Base-by-base conservation (phyloP, 2,888 invertebrate species). In the Pantelozetes paolii region DNA sequence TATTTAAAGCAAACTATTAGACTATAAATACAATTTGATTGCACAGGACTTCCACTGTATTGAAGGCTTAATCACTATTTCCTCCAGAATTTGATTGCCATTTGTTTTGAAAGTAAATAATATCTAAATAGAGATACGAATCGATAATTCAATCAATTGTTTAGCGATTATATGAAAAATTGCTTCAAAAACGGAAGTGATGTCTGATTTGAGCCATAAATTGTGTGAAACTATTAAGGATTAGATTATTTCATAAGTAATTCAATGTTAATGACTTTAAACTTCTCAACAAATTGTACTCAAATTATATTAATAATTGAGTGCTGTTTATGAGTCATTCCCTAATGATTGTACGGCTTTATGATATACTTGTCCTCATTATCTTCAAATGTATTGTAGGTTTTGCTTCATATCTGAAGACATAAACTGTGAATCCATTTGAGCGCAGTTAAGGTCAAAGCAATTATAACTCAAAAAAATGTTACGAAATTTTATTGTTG, bases 371-470 rank as follows among this genome's bases (percentile, higher is more conserved):
- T 54, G 54, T 54, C 54, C 54, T 26, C 54, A 26, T 54, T 62
- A 62, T 32, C 18, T 8, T 32, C 15, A 62, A 15, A 6, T 62
- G 32, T 32, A 15, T 2, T 32, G 28, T 9, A 1, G 15, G 15
- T 62, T 62, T 62, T n/a, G 18, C 32, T 62, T 11, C 20, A 57
- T 23, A 57, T 57, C 9, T 28, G 18, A 57, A 57, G 20, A 48
- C 48, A n/a, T 48, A 28, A 28, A 1, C 9, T 15, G 13, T 18
- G 32, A 30, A 62, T 32, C 26, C 59, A 62, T 20, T 62, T 32
- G 18, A 62, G 59, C 32, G 59, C 15, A 62, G 59, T 62, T 62
- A 32, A 62, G 59, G 59, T 62, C 59, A 62, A 62, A 62, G 32
- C n/a, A 62, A 62, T 62, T 62, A 62, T 30, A 62, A 62, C 1